Percentiles rank a stretch among this genome's conserved stretches.
Conservation (phyloP, 2,797 vertebrate species). For the Pangasius djambal region DNA sequence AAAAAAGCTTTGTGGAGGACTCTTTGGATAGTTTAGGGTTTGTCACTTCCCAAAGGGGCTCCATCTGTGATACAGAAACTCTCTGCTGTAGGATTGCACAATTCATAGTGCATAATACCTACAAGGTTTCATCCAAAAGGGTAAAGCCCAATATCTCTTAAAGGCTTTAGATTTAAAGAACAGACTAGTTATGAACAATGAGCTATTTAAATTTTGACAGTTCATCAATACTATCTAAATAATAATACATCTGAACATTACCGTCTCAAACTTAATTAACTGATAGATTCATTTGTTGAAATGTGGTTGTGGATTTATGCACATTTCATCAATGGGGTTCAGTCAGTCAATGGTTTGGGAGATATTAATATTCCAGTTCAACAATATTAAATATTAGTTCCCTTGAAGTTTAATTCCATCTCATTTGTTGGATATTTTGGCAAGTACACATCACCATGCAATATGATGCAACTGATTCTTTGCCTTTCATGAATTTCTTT, state of each 20-base stretch:
- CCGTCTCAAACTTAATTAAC: not conserved
- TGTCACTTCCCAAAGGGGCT: not conserved
- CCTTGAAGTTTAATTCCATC: not conserved
- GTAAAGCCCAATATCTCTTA: not conserved
- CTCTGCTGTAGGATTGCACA: not conserved
- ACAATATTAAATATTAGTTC: not conserved
- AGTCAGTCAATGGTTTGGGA: not conserved
- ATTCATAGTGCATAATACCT: not conserved
- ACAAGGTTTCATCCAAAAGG: not conserved
- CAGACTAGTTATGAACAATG: not conserved
- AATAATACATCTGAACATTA: not conserved
- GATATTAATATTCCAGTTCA: not conserved
- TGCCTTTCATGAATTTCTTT: not conserved
- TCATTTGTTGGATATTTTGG: not conserved
- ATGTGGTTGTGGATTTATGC: not conserved
- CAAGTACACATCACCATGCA: slow-evolving; percentile 1
- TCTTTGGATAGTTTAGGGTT: not conserved
- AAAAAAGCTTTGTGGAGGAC: not conserved
- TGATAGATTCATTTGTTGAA: not conserved
- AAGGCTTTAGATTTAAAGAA: not conserved
- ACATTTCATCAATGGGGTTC: not conserved
- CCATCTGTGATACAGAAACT: not conserved
- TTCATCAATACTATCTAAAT: not conserved
- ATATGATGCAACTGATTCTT: slow-evolving; percentile 23
- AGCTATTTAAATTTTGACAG: not conserved